These are phyloP conservation scores for Eubucco bourcierii DNA, from an alignment of 2,113 vertebrate genomes.

Conservation along the genomic window DNA sequence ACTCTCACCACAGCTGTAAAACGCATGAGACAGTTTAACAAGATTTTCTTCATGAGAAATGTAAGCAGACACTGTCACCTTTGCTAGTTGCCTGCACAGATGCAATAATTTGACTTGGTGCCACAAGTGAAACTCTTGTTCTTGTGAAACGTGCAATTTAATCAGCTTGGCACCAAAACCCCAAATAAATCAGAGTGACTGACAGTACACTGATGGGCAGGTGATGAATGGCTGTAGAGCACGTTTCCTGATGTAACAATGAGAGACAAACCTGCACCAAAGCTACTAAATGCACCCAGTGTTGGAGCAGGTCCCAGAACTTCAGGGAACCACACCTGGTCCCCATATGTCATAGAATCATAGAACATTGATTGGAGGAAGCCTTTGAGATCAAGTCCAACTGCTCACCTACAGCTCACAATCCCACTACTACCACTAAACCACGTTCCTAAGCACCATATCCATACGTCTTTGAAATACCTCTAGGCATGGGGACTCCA, in stretches of 20 bases:
- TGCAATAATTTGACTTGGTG: neutral
- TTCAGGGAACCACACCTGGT: neutral
- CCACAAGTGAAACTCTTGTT: neutral
- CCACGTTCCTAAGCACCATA: too few relatives aligned
- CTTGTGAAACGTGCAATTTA: neutral
- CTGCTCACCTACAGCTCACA: too few relatives aligned
- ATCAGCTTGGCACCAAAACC: neutral
- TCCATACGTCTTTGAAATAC: too few relatives aligned
- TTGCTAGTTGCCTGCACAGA: neutral
- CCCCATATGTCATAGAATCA: neutral
- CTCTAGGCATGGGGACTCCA: too few relatives aligned
- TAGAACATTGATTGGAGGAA: too few relatives aligned
- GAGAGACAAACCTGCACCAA: neutral
- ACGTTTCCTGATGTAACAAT: accelerated
- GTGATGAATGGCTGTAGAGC: neutral
- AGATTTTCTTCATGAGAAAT: conserved; percentile 12
- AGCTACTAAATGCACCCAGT: neutral
- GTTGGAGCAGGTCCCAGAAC: neutral
- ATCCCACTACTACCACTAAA: too few relatives aligned
- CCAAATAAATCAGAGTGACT: neutral
- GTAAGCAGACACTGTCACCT: conserved; percentile 29
- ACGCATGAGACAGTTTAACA: neutral
- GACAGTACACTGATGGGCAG: neutral
- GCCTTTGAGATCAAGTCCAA: too few relatives aligned
- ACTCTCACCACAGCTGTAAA: neutral